A percentile compares a stretch with the other conserved stretches of the same genome.
These are phyloP conservation scores for Chlorops oryzae DNA, from an alignment of 1,140 invertebrate species.

Conservation along the genomic window DNA sequence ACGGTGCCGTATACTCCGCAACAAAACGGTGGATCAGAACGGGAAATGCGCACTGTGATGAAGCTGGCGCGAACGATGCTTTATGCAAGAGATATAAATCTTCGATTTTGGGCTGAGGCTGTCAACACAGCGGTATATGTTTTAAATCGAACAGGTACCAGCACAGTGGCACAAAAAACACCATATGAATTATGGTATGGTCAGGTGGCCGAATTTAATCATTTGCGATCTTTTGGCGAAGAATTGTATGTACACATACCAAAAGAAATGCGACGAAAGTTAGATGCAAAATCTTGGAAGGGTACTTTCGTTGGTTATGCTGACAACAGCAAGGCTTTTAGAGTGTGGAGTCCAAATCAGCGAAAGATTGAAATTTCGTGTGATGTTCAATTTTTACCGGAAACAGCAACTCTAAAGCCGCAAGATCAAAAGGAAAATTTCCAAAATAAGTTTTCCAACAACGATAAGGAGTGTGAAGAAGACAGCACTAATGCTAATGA, in stretches of 20 bases:
- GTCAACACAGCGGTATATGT: conserved; percentile 42
- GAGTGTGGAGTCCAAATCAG: conserved; percentile 11
- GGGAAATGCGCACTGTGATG: conserved; percentile 43
- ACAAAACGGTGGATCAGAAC: conserved; percentile 46
- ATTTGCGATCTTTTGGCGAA: conserved; percentile 38
- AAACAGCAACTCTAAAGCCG: neutral
- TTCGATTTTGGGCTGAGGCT: conserved; percentile 45
- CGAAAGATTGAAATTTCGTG: conserved; percentile 17
- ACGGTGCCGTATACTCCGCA: conserved; percentile 48
- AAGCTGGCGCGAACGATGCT: conserved; percentile 47
- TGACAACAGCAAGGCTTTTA: conserved; percentile 35
- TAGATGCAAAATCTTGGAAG: conserved; percentile 38
- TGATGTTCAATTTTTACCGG: conserved; percentile 18
- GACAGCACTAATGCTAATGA: neutral
- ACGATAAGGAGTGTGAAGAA: neutral
- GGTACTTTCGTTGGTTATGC: conserved; percentile 43
- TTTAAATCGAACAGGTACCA: conserved; percentile 44
- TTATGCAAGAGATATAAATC: conserved; percentile 27
- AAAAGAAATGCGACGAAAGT: conserved; percentile 40
- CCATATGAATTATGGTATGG: conserved; percentile 42
- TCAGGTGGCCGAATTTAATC: conserved; percentile 25
- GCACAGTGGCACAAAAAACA: conserved; percentile 26
- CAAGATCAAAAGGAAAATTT: conserved; percentile 6
- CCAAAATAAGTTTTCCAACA: conserved; percentile 1
- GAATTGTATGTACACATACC: no score